Conservation (phyloP, 2,113 vertebrate genomes). For the Synchiropus splendidus region DNA sequence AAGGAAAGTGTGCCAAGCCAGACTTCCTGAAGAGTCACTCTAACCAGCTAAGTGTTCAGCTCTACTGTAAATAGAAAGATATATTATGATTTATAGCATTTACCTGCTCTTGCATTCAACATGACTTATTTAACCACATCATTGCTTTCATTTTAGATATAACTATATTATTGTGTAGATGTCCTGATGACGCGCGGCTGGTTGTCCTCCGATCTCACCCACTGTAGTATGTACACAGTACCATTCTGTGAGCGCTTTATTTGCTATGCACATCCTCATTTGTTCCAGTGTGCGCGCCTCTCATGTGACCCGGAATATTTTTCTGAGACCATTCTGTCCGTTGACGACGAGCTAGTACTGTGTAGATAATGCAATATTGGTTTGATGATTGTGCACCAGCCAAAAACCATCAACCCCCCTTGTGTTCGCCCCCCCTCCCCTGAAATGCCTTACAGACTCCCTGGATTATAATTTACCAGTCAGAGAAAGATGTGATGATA, state of each 20-base stretch:
- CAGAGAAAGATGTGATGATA: too few relatives aligned
- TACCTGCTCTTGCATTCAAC: slow-evolving; percentile 64
- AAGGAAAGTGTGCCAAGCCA: slow-evolving; percentile 38
- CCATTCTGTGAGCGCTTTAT: slow-evolving; percentile 47
- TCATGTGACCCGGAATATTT: slow-evolving; percentile 30
- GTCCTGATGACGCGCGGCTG: slow-evolving; percentile 55
- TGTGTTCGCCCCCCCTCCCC: slow-evolving; percentile 2
- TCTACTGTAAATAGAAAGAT: slow-evolving; percentile 66
- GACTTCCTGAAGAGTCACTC: slow-evolving; percentile 47
- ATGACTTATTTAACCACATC: slow-evolving; percentile 68
- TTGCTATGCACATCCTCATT: slow-evolving; percentile 45
- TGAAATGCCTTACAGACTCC: neutral
- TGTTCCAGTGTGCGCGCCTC: slow-evolving; percentile 32
- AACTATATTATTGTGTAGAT: slow-evolving; percentile 63
- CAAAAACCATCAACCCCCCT: slow-evolving; percentile 27
- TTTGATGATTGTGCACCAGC: slow-evolving; percentile 59
- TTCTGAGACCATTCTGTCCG: slow-evolving; percentile 33
- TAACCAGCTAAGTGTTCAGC: slow-evolving; percentile 61
- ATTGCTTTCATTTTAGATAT: slow-evolving; percentile 66
- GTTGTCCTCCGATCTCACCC: slow-evolving; percentile 52
- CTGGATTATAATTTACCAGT: too few relatives aligned
- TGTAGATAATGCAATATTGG: slow-evolving; percentile 58
- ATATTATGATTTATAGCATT: slow-evolving; percentile 66
- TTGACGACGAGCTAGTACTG: slow-evolving; percentile 46
- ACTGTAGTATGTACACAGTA: slow-evolving; percentile 61